Percentiles rank a stretch among this genome's conserved stretches.
Evolutionary conservation across 2,113 vertebrate species (phyloP).

Genomic region (Corythornis madagascariensis): DNA sequence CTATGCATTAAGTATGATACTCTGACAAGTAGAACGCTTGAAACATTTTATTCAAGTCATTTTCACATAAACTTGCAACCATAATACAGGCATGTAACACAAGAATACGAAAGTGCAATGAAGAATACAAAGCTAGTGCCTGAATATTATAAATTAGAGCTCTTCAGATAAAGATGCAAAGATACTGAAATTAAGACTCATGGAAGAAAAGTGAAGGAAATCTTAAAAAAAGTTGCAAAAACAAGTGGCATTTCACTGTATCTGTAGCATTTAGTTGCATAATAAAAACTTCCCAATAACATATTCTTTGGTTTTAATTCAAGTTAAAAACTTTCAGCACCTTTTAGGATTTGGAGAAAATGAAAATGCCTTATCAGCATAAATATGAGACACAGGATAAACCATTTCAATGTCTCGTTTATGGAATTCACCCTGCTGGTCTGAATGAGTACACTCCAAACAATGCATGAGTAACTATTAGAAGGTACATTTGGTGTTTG

Average conservation of each 20-base stretch:
- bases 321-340: conserved; percentile 82
- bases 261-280: conserved; percentile 66
- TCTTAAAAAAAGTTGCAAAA: conserved; percentile 60
- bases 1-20: background rate
- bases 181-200: conserved; percentile 67
- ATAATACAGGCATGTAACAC: conserved; percentile 75
- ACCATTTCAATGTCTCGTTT: conserved; percentile 55
- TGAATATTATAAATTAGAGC: conserved; percentile 79
- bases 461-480: background rate
- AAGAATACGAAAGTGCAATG: conserved; percentile 75
- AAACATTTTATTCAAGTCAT: conserved; percentile 83
- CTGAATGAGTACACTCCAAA: conserved; percentile 26
- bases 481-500: background rate
- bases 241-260: conserved; percentile 71
- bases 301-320: conserved; percentile 78
- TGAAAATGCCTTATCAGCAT: conserved; percentile 49
- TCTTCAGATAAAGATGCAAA: conserved; percentile 70
- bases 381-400: conserved; percentile 55
- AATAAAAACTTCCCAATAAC: conserved; percentile 68
- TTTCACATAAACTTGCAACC: conserved; percentile 80
- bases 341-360: conserved; percentile 67
- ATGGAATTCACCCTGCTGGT: conserved; percentile 45
- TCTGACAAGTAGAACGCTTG: conserved; percentile 61
- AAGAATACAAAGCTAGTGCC: conserved; percentile 75
- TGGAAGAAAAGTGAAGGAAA: conserved; percentile 61